Percentiles rank a stretch among this genome's conserved stretches.
phyloP scores from a whole-genome alignment of 2,113 vertebrate species.

The Nestor notabilis region DNA sequence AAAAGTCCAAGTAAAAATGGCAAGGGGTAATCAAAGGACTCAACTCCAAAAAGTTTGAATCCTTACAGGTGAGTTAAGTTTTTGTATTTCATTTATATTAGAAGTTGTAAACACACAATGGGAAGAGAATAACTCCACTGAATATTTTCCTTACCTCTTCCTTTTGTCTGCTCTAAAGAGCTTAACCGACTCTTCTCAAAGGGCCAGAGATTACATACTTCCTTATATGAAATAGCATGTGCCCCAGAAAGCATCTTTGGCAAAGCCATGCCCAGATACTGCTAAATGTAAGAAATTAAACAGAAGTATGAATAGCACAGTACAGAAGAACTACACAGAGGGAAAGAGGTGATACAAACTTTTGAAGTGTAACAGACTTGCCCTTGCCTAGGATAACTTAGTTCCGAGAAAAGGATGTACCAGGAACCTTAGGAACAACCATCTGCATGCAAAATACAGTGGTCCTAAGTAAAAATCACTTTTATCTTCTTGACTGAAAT shows the following conservation, averaged over 20 bases:
- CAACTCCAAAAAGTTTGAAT: not conserved
- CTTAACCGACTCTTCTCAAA: not conserved
- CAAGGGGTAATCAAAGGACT: not conserved
- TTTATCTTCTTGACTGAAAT: not conserved
- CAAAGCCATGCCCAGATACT: not conserved
- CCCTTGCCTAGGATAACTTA: not conserved
- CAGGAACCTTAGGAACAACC: not conserved
- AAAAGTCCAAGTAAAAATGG: not conserved
- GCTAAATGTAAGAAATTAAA: not conserved
- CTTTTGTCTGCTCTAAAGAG: not conserved
- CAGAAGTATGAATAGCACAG: not conserved
- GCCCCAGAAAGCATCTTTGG: not conserved
- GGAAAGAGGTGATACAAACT: not conserved
- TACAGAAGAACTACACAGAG: not conserved
- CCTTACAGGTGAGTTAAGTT: not conserved
- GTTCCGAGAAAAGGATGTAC: not conserved
- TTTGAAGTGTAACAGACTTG: not conserved
- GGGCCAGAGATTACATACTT: not conserved
- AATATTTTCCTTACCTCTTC: not conserved
- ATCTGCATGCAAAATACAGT: not conserved
- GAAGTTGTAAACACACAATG: not conserved
- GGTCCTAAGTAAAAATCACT: not conserved
- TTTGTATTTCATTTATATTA: not conserved
- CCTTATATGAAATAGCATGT: not conserved
- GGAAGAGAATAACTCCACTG: not conserved